A percentile compares a stretch with the other conserved stretches of the same genome.
Conservation (phyloP, 2,113 vertebrate genomes). For the Puntigrus tetrazona region DNA sequence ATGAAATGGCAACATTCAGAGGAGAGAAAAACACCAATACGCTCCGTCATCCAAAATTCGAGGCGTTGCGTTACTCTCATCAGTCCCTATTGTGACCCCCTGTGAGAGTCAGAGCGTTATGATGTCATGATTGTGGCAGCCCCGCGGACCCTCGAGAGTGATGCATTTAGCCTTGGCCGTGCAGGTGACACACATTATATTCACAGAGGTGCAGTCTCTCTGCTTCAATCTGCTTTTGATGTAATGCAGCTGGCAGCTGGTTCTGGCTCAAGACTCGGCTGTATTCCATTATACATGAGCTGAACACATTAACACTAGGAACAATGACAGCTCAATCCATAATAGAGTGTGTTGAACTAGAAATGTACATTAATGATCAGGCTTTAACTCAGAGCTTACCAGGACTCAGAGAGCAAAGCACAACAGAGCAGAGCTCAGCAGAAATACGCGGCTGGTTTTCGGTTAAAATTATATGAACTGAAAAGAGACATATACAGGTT, state of each 20-base stretch:
- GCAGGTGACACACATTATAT: conserved; percentile 20
- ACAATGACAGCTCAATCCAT: conserved; percentile 48
- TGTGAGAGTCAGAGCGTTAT: background rate
- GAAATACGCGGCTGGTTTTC: background rate
- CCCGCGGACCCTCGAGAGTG: background rate
- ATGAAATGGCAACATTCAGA: background rate
- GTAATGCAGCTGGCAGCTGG: conserved; percentile 42
- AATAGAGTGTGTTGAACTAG: conserved; percentile 42
- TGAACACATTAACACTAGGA: conserved; percentile 34
- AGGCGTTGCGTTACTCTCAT: background rate
- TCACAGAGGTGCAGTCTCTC: conserved; percentile 11
- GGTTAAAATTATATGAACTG: background rate
- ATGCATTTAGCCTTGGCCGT: conserved; percentile 2
- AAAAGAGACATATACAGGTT: background rate
- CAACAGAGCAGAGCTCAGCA: background rate
- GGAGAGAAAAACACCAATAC: background rate
- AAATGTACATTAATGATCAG: conserved; percentile 47
- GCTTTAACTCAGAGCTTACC: conserved; percentile 17
- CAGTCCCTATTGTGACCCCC: background rate
- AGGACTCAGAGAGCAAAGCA: background rate
- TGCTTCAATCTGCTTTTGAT: conserved; percentile 39
- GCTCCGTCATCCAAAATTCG: background rate
- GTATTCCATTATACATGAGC: conserved; percentile 41
- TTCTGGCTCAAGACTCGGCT: conserved; percentile 22
- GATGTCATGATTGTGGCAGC: conserved; percentile 1